Conservation (phyloP, 2,888 invertebrate genomes). For the Temnothorax ravouxi region DNA sequence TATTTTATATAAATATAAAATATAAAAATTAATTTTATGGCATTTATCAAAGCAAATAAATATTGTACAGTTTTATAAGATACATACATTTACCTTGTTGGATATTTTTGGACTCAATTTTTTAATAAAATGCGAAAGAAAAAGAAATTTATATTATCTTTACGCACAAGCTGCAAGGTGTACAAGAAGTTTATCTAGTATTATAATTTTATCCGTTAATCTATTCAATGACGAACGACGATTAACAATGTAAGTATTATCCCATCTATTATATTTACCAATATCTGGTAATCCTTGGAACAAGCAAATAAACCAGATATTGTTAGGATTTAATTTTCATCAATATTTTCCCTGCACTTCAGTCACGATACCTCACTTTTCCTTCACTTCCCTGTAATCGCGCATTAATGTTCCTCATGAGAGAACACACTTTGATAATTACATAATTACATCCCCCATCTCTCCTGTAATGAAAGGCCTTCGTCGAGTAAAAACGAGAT, state of each 20-base stretch:
- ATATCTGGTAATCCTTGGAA: conserved; percentile 49
- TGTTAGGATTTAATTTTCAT: conserved; percentile 46
- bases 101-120: conserved; percentile 5
- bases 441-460: conserved; percentile 50
- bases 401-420: conserved; percentile 22
- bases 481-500: conserved; percentile 68
- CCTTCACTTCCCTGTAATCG: conserved; percentile 42
- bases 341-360: conserved; percentile 37
- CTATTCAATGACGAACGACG: conserved; percentile 31
- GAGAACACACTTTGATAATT: conserved; percentile 41
- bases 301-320: conserved; percentile 53
- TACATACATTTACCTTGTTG: conserved; percentile 25
- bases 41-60: conserved; percentile 13
- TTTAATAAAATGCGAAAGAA: conserved; percentile 38
- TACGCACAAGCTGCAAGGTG: conserved; percentile 12
- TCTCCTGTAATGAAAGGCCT: conserved; percentile 73
- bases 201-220: conserved; percentile 38
- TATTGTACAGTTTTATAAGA: conserved; percentile 34
- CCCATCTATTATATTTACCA: conserved; percentile 41
- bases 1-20: background rate
- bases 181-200: conserved; percentile 21
- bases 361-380: conserved; percentile 26
- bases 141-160: conserved; percentile 12
- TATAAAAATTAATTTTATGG: conserved; percentile 14
- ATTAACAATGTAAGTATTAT: conserved; percentile 54